Conservation (phyloP, 2,113 vertebrate species). For the Paradisaea rubra region DNA sequence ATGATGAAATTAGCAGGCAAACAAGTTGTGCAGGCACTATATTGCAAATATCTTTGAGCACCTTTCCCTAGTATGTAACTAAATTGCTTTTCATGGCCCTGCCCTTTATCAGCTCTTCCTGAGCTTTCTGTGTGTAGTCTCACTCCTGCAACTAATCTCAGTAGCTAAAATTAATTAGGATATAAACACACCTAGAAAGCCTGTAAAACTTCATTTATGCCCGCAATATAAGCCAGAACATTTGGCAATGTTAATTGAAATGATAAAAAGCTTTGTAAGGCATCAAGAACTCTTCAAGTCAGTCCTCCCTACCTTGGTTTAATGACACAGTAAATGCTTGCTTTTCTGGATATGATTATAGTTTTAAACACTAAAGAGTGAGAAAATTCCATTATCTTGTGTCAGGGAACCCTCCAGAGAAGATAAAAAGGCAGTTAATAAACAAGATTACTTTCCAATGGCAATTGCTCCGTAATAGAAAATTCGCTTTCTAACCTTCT, state of each 20-base stretch:
- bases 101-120: background rate
- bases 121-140: background rate
- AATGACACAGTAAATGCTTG: constrained; percentile 25
- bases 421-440: constrained; percentile 32
- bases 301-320: background rate
- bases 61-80: background rate
- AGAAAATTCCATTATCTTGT: constrained; percentile 14
- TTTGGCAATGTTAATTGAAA: constrained; percentile 47
- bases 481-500: constrained; percentile 42
- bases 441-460: constrained; percentile 37
- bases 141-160: background rate
- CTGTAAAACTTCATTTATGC: constrained; percentile 33
- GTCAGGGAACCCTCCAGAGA: constrained; percentile 27
- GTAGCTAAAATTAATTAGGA: constrained; percentile 42
- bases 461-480: constrained; percentile 25
- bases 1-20: background rate
- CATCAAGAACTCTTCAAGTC: background rate
- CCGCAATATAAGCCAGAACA: background rate
- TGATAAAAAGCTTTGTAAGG: background rate
- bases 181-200: constrained; percentile 26
- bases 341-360: constrained; percentile 17
- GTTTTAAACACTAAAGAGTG: constrained; percentile 31
- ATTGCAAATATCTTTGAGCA: background rate
- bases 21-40: background rate
- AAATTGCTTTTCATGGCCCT: background rate